Conservation (phyloP, 2,888 invertebrate genomes). For the Synanthedon formicaeformis region DNA sequence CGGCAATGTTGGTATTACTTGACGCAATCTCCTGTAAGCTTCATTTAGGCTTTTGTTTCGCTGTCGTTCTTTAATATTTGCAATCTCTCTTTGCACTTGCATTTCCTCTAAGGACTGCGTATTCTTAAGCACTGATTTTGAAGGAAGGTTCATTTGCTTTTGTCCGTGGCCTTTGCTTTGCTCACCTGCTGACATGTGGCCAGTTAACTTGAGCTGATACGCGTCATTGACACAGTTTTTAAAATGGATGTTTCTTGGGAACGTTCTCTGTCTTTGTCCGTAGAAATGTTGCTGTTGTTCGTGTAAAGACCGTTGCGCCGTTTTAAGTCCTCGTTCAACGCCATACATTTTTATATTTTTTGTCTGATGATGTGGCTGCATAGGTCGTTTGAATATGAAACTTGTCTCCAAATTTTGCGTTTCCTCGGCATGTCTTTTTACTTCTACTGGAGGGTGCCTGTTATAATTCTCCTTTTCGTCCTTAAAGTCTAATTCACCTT, state of each 20-base stretch:
- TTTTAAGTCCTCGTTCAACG: conserved; percentile 44
- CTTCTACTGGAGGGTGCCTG: conserved; percentile 44
- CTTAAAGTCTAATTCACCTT: conserved; percentile 48
- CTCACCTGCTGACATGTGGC: conserved; percentile 36
- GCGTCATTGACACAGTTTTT: conserved; percentile 42
- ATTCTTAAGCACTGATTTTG: conserved; percentile 72
- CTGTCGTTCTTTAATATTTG: conserved; percentile 96
- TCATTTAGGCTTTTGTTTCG: conserved; percentile 95
- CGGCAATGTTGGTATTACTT: conserved; percentile 97
- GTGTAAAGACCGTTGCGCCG: conserved; percentile 31
- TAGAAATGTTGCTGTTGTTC: conserved; percentile 29
- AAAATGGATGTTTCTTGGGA: conserved; percentile 40
- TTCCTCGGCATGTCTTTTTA: conserved; percentile 33
- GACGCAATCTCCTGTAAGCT: conserved; percentile 92
- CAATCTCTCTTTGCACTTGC: conserved; percentile 90
- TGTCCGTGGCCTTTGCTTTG: conserved; percentile 53
- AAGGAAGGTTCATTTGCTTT: conserved; percentile 40
- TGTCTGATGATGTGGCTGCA: conserved; percentile 33
- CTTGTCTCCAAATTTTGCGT: conserved; percentile 49
- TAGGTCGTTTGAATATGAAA: conserved; percentile 45
- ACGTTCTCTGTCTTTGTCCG: conserved; percentile 41
- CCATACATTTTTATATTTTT: conserved; percentile 30
- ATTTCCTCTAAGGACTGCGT: conserved; percentile 81
- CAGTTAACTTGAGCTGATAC: conserved; percentile 22
- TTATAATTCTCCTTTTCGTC: conserved; percentile 56